Base-by-base conservation (phyloP, 2,888 invertebrate species). In the Synergus gifuensis region DNA sequence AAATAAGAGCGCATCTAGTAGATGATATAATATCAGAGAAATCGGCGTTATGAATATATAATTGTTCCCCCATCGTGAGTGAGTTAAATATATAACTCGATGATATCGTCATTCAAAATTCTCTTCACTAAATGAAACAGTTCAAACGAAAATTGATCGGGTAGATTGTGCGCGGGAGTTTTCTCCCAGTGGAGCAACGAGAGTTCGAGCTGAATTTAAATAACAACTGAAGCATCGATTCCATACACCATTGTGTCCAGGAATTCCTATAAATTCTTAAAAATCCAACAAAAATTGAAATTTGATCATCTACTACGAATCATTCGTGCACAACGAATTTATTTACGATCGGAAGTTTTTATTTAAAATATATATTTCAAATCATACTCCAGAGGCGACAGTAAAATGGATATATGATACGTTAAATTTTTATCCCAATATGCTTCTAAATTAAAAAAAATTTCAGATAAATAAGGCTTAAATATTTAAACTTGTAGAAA, bases 181-280 rank as follows among this genome's bases (percentile, higher is more conserved):
- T 16, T n/a, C 49, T 69, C 69, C 28, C 36, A 46, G 22, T 22
- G 69, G 69, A 49, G 28, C 69, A 69, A 46, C 69, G 14, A 9
- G 69, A 22, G 67, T 69, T 22, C 42, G 69, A 49, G 49, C 16
- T 69, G 36, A 22, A 36, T 69, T 69, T 49, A 69, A 69, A 69
- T 49, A 69, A 69, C 69, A 69, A 69, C 28, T 28, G 69, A 69
- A 69, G 49, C 69, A 69, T 67, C 69, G 69, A 69, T 69, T 28
- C 18, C 8, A 14, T 28, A 28, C 44, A 69, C 69, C 49, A 69
- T 69, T 69, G 69, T 69, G 69, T 49, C 28, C 69, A 69, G 16
- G 28, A 28, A 28, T 69, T 69, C 28, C 49, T 69, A 69, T 69
- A 49, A 69, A 49, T 69, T 49, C 69, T 69, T 36, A 49, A 49